Evolutionary conservation across 1,140 invertebrate species (phyloP).

Genomic region (Drosophila aff.): DNA sequence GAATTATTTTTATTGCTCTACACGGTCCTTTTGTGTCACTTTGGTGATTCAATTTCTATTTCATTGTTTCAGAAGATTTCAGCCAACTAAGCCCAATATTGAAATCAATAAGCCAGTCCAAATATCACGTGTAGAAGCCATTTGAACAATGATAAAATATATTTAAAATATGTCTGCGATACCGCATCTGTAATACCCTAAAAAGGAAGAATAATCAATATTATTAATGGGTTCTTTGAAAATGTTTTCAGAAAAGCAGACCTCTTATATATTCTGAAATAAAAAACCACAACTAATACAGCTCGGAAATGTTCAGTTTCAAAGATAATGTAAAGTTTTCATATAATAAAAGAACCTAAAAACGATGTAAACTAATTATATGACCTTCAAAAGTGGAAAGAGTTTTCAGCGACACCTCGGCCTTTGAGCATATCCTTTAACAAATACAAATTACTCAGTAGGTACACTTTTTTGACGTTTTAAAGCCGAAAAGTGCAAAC

Average conservation of each 20-base stretch:
- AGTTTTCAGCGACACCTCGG: neutral
- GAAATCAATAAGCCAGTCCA: constrained; percentile 18
- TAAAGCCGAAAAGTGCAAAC: constrained; percentile 44
- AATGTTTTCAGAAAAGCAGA: neutral
- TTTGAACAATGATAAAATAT: neutral
- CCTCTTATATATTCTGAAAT: neutral
- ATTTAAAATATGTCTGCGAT: neutral
- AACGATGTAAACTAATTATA: neutral
- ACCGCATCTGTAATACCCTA: neutral
- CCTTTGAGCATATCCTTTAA: constrained; percentile 3
- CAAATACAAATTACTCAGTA: constrained; percentile 27
- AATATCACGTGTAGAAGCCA: constrained; percentile 36
- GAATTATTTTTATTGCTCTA: constrained; percentile 3
- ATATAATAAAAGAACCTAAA: neutral
- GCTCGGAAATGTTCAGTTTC: neutral
- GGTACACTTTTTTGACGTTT: constrained; percentile 35
- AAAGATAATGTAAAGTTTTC: neutral
- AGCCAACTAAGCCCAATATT: constrained; percentile 18
- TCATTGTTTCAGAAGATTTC: neutral
- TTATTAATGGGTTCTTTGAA: neutral
- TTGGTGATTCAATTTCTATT: constrained; percentile 26
- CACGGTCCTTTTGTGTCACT: neutral
- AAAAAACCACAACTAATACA: neutral
- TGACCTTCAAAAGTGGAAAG: neutral
- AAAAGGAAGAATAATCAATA: no score